Base-by-base conservation (phyloP, 2,797 vertebrate genomes). In the Xiphorhynchus erythropygius region DNA sequence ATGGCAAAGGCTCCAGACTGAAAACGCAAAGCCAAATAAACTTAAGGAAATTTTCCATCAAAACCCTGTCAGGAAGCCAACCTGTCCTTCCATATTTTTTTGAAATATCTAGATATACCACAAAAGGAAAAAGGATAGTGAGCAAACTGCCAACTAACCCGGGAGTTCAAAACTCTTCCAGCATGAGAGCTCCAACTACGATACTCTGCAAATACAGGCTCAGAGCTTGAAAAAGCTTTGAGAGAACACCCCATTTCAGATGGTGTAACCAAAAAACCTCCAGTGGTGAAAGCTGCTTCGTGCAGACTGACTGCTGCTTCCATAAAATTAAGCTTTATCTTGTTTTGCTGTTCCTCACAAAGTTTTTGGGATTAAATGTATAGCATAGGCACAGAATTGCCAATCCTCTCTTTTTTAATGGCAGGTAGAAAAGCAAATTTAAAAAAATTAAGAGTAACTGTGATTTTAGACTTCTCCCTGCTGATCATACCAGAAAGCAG, bases 41-140 rank as follows among this genome's bases (percentile, higher is more conserved):
- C 65, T 33, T 52, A 57, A 86, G 87, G 91, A 96, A 95, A 96
- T 91, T 96, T 94, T 96, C 93, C 87, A 81, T 95, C 94, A 94
- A 93, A 95, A 85, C 28, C 30, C 55, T 94, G 91, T 91, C 82
- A 96, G 47, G 65, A 85, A 93, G 92, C 89, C 95, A 96, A 67
- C 57, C 44, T 63, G 69, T 91, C 71, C 86, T 81, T 88, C 76
- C 41, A 4, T 82, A 65, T 82, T 82, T 87, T 93, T 89, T 60
- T 25, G 0, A 63, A 97, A 52, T 80, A 91, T 50, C 65, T 84
- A 84, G 35, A 80, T 65, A 27, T 81, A 92, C 71, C 92, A 96
- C 64, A 77, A 95, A 85, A 88, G 49, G 76, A 87, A 91, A 90
- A 93, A 70, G 18, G 64, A 87, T 27, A 89, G 57, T 30, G 35